Base-by-base conservation (phyloP, 2,888 invertebrate species). In the Tiliacea citrago region DNA sequence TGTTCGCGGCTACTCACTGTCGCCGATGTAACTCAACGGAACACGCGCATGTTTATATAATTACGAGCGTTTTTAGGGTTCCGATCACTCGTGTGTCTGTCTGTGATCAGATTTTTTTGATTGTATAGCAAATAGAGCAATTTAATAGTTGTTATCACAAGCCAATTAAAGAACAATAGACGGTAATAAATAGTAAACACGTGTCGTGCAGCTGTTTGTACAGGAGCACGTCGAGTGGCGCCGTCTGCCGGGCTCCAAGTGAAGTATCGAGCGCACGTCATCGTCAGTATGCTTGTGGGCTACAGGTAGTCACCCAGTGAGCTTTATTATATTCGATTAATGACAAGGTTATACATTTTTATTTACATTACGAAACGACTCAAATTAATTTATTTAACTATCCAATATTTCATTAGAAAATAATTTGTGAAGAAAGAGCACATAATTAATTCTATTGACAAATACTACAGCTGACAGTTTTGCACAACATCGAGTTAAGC, bases 391-490 rank as follows among this genome's bases (percentile, higher is more conserved):
- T 47, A 81, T 63, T 57, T 61, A 24, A 49, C 39, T 35, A 45
- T 51, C 21, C 2, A 55, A 69, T 55, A 69, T 24, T 71, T 69
- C 16, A 57, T 66, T 55, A 62, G 39, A 42, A 55, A 74, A 60
- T 4, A 67, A 62, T 68, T 53, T 63, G 42, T 86, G 69, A 60
- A n/a, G 76, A 75, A 77, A 73, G 73, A 9, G 53, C 58, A 29
- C 16, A 55, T 58, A 55, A 86, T 75, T 58, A 71, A 70, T 74
- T 71, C 16, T 53, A 67, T 77, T 82, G 83, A 79, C 67, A 53
- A 21, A 76, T 35, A 68, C 39, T 35, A 65, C 65, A 58, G 51
- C 49, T 61, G 58, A 58, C 45, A 53, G 42, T 45, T 72, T 76
- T 76, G 69, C 72, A 45, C 49, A 79, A 79, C 42, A 21, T n/a